Evolutionary conservation across 2,888 invertebrate species (phyloP).

Genomic region (Drosophila aldrichi): DNA sequence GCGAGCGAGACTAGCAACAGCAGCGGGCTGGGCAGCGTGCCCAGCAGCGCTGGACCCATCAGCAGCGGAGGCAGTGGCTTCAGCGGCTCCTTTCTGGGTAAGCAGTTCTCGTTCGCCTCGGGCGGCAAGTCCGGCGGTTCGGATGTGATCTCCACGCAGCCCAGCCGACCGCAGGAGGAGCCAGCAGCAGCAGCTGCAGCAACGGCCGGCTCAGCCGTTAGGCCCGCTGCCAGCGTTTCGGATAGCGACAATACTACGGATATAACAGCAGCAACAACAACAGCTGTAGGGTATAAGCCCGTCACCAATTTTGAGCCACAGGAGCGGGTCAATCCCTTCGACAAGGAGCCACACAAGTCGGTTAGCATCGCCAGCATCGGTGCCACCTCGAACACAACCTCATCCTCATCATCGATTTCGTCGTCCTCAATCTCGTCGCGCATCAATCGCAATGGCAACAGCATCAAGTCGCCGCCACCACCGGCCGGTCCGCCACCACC

Average conservation of each 20-base stretch:
- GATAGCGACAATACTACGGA: constrained; percentile 77
- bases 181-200: constrained; percentile 30
- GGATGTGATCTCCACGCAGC: constrained; percentile 82
- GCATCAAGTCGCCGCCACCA: constrained; percentile 80
- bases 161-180: constrained; percentile 68
- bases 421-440: constrained; percentile 82
- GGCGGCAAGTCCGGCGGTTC: constrained; percentile 67
- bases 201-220: constrained; percentile 64
- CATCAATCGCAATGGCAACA: constrained; percentile 80
- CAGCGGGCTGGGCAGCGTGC: constrained; percentile 68
- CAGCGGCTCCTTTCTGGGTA: constrained; percentile 82
- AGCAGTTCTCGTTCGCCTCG: constrained; percentile 84
- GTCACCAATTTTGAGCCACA: constrained; percentile 85
- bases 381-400: constrained; percentile 70
- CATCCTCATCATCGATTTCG: constrained; percentile 80
- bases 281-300: constrained; percentile 74
- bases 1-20: constrained; percentile 83
- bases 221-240: constrained; percentile 84
- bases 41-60: constrained; percentile 70
- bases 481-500: constrained; percentile 82
- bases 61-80: constrained; percentile 66
- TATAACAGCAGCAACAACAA: constrained; percentile 33
- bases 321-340: constrained; percentile 85
- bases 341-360: constrained; percentile 81
- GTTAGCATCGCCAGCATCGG: constrained; percentile 59